A percentile compares a stretch with the other conserved stretches of the same genome.
Conservation (phyloP, 1,140 invertebrate species). For the Acromyrmex heyeri region DNA sequence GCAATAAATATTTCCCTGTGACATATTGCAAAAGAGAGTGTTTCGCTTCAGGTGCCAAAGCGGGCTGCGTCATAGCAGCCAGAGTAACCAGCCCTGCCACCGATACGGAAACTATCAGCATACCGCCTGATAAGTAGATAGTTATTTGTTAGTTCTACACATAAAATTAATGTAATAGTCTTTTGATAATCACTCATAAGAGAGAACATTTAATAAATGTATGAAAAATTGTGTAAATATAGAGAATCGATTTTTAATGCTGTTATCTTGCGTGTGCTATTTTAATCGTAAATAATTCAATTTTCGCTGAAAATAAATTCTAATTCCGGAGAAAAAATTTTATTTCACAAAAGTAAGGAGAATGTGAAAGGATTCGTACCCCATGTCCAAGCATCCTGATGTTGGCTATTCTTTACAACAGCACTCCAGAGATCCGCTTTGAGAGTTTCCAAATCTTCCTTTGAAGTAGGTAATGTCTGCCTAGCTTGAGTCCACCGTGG, state of each 20-base stretch:
- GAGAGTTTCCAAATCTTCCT: conserved; percentile 91
- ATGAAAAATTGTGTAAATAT: not conserved
- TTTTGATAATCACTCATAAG: not conserved
- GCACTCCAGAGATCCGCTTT: conserved; percentile 95
- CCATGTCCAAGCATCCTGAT: conserved; percentile 96
- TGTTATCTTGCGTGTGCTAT: not conserved
- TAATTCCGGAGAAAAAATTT: not conserved
- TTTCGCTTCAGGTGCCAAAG: conserved; percentile 94
- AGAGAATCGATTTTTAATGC: not conserved
- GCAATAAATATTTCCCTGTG: conserved; percentile 95
- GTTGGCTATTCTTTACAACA: conserved; percentile 94
- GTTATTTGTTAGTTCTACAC: conserved; percentile 37
- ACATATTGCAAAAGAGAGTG: conserved; percentile 96
- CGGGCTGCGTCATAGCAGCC: conserved; percentile 95
- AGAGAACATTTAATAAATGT: not conserved
- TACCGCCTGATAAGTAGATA: conserved; percentile 88
- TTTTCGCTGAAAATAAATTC: conserved; percentile 7
- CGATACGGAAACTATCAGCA: conserved; percentile 94
- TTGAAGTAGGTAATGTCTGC: conserved; percentile 92
- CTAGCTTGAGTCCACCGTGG: conserved; percentile 92
- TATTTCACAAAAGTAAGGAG: conserved; percentile 14
- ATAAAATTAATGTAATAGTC: conserved; percentile 16
- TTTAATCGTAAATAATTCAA: conserved; percentile 10
- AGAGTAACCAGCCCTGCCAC: conserved; percentile 94
- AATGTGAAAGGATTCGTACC: conserved; percentile 85